Evolutionary conservation across 2,888 invertebrate species (phyloP), one percentile per base, ranked within the genome.

Genomic region (Trichopoda pennipes): DNA sequence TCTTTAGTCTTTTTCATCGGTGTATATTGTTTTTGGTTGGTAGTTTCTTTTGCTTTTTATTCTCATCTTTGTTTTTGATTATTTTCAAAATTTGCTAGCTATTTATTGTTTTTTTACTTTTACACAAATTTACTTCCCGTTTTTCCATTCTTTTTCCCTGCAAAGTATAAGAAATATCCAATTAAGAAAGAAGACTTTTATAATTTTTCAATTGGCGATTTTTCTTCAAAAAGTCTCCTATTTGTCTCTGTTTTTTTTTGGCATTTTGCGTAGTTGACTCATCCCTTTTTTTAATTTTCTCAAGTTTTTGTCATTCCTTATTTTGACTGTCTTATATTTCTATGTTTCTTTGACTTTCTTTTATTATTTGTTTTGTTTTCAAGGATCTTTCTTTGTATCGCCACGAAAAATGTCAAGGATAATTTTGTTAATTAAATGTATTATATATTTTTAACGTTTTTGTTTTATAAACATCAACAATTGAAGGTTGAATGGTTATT

Each of bases 321-420:
- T 56, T 19, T 21, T 55, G 21, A 3, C n/a, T 74, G 64, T 69
- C 7, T 28, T 28, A 28, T 28, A 28, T 44, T 61, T 64, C 47
- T 17, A 44, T 73, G 47, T 78, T 69, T 35, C 58, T 42, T 47
- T 64, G 32, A 72, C 61, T 49, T 38, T n/a, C 12, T 58, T 38
- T 7, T 23, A 49, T 2, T 74, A 58, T 28, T 66, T 49, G 10
- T 70, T 70, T 70, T 70, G 56, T 64, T 81, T 78, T 81, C 82
- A 82, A 82, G 82, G 82, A 82, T 82, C 47, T 75, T 68, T 66
- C 55, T 73, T 66, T 53, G 2, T 61, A 21, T 72, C 35, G 21
- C 72, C 58, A 61, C 32, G 17, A 68, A 74, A 69, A 80, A 80
- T 80, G 73, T 74, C 79, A 80, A 74, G 79, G 79, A 80, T 68